Evolutionary conservation across 2,113 vertebrate species (phyloP), one percentile per base, ranked within the genome.

Genomic region (Gnathonemus longibarbis): DNA sequence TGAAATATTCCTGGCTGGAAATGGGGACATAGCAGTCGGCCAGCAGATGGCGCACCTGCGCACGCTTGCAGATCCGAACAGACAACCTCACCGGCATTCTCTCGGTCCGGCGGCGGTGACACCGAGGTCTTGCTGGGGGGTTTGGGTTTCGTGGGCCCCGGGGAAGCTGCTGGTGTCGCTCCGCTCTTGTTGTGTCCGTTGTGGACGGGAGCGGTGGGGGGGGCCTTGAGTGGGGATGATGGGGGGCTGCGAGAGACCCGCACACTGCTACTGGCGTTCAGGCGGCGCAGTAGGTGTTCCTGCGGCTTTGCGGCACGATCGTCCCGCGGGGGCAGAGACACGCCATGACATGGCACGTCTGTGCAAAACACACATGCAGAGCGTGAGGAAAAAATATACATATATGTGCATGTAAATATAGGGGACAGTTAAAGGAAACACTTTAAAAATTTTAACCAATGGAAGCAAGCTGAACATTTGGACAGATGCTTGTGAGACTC

Each of bases 261-360:
- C 58, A 94, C 93, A 77, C 91, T 91, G 84, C 87, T 58, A 9
- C 95, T 95, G 62, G 94, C 92, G 77, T 91, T 91, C 92, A 84
- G 92, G 90, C 95, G 95, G 89, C 96, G 95, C 92, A 95, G 96
- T 91, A 96, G 92, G 90, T 95, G 95, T 1, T 97, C 97, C 91
- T 95, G 95, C 91, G 93, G 94, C 94, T 97, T 97, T 88, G 94
- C 91, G 83, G 94, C 93, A 49, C 95, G 94, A 90, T 97, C 96
- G 0, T 96, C 95, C 53, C 94, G 92, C 66, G 94, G 94, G 87
- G 94, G 95, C 91, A 94, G 94, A 84, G 93, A 90, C 92, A 95
- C 94, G 90, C 95, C 95, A 21, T 95, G 95, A 80, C 95, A 92
- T 50, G 88, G 56, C 66, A 92, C 74, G n/a, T 93, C 92, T 93